Base-by-base conservation (phyloP, 2,797 vertebrate genomes). In the Phoxinus dragarum region DNA sequence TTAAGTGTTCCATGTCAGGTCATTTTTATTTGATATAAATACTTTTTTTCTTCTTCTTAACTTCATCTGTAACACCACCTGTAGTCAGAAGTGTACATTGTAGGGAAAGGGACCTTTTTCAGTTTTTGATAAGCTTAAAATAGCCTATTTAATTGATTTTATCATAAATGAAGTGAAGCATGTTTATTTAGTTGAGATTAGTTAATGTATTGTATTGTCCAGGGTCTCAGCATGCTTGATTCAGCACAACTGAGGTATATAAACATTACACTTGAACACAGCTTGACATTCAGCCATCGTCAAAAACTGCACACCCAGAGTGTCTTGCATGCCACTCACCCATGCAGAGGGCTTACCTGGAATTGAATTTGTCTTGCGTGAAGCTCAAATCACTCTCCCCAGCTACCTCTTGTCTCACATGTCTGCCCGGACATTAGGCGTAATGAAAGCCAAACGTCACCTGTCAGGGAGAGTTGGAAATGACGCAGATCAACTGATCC, bases 371-470 rank as follows among this genome's bases (percentile, higher is more conserved):
- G 87, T 80, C 69, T 89, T 66, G 56, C 36, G 75, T 88, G 86
- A 82, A 77, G 54, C 68, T 75, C 11, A 11, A 66, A 56, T 56
- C 78, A 78, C 89, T 89, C 91, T 86, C 92, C 17, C 72, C 59
- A 82, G 83, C 74, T 38, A 27, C 81, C 90, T 85, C 90, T 79
- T 47, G 84, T 89, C 52, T 80, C 89, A 76, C 88, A 88, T 91
- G 90, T 92, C 92, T 92, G 89, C 93, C 92, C 91, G 90, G 91
- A 94, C 93, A 94, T 94, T 95, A 94, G 89, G 66, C 84, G 83
- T 94, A 94, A 95, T 95, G 94, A 94, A 94, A 94, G 90, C 90
- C 90, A 91, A 93, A 92, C 85, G 91, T 94, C 93, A 93, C 90
- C 91, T 93, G 94, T 94, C 93, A 91, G 89, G 89, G 88, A 82